phyloP scores from a whole-genome alignment of 2,113 vertebrate genomes.

The Microcebus griseorufus region DNA sequence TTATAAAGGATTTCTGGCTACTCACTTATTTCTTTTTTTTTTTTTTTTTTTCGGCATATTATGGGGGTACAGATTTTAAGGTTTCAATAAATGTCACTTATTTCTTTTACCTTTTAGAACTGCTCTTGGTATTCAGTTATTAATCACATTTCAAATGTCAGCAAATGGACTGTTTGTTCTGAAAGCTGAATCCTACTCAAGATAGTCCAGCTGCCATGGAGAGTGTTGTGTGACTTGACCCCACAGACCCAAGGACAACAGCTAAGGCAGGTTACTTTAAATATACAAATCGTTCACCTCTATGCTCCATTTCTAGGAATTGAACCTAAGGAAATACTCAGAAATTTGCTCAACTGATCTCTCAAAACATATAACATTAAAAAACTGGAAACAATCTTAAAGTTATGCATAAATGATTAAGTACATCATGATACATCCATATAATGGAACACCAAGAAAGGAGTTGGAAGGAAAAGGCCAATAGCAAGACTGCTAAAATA shows the following conservation, averaged over 20 bases:
- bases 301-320: neutral
- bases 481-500: neutral
- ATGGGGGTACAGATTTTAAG: too few relatives aligned
- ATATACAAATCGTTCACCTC: neutral
- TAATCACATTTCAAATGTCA: too few relatives aligned
- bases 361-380: neutral
- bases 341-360: neutral
- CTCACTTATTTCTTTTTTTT: neutral
- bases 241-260: neutral
- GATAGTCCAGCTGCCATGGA: neutral
- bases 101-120: too few relatives aligned
- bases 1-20: neutral
- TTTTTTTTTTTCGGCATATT: too few relatives aligned
- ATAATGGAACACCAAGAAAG: neutral
- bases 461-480: neutral
- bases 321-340: constrained; percentile 5
- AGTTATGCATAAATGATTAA: neutral
- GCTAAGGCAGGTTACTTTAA: neutral
- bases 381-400: neutral
- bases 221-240: neutral
- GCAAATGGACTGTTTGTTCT: too few relatives aligned
- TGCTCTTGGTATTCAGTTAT: too few relatives aligned
- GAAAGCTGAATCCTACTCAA: neutral
- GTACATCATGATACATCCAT: neutral
- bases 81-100: too few relatives aligned